Base-by-base conservation (phyloP, 2,797 vertebrate species). In the Meda fulgida region DNA sequence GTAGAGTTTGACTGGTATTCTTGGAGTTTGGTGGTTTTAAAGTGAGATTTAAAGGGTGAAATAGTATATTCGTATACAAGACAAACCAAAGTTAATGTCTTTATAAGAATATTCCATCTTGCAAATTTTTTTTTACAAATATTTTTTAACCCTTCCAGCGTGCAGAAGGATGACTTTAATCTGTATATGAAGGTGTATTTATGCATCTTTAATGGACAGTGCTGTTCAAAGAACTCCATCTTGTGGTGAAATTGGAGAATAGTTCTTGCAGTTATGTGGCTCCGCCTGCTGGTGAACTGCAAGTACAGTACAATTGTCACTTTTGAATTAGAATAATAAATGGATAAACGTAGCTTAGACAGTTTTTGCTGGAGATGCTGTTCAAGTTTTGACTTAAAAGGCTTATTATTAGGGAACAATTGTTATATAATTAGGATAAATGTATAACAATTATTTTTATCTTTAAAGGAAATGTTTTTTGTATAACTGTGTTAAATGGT, bases 171-270 rank as follows among this genome's bases (percentile, higher is more conserved):
- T 21, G 18, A 3, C 31, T 29, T 65, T 31, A 2, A 18, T 72
- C 1, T 48, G 70, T 7, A 1, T 3, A 6, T 34, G 23, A 10
- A 19, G 19, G 5, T 72, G 78, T 53, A 40, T 66, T 81, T 43
- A 11, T 40, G 7, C 31, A 38, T 60, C 34, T 71, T 36, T 71
- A 19, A n/a, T 72, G 13, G 23, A 26, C 23, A 7, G 4, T 34
- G 1, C 10, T 69, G 31, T n/a, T 38, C 8, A 80, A 38, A 18
- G 3, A 31, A 19, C 72, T 13, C 84, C 88, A 84, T 71, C 88
- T 86, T 79, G 78, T 89, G 88, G 84, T 87, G 53, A 79, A 78
- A 67, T 19, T 19, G 6, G 26, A 78, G 53, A 82, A 46, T 46
- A 34, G 7, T 14, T 31, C 31, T 66, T 23, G n/a, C 1, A 3